Base-by-base conservation (phyloP, 2,113 vertebrate genomes). In the Xenopus tropicalis region DNA sequence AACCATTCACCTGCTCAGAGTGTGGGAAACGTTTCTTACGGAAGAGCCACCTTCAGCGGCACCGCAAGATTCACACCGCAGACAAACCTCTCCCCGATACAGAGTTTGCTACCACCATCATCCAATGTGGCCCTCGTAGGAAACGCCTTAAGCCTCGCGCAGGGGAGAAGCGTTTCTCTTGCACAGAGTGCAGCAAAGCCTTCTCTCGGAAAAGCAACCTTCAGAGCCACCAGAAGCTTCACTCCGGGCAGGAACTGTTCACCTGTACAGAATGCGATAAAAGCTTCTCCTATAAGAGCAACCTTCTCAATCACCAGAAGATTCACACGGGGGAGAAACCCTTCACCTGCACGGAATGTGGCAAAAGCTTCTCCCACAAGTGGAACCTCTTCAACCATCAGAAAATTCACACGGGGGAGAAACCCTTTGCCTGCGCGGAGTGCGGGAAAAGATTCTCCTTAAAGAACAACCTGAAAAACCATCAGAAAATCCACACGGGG, bases 401-500 rank as follows among this genome's bases (percentile, higher is more conserved):
- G 73, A 82, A 78, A 37, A 84, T 79, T 0, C 84, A 85, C 76
- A 84, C 80, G 0, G 80, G 81, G 5, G 42, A 79, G 51, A 85
- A 84, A 73, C 80, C 51, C 8, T 74, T 14, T 62, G 77, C 77
- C 0, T 85, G 81, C 63, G 76, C 80, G 0, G 79, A 80, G 54
- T 85, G 84, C 0, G 83, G 81, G 43, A 85, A 85, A 69, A 72
- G 78, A 78, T 85, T 85, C 83, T 83, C 80, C 78, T 81, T 71
- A 73, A 65, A 80, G 56, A 84, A 78, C 70, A 83, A 84, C 78
- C 84, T 85, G 72, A 79, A 81, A 0, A 78, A 79, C 1, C 81
- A 85, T 65, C 78, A 74, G 59, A 65, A 43, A 44, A 14, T 44
- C 21, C 63, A 65, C 63, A 65, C 37, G 14, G 63, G 42, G 13